phyloP scores from a whole-genome alignment of 92 coral and sea anemone species.

The Parazoanthus swiftii region DNA sequence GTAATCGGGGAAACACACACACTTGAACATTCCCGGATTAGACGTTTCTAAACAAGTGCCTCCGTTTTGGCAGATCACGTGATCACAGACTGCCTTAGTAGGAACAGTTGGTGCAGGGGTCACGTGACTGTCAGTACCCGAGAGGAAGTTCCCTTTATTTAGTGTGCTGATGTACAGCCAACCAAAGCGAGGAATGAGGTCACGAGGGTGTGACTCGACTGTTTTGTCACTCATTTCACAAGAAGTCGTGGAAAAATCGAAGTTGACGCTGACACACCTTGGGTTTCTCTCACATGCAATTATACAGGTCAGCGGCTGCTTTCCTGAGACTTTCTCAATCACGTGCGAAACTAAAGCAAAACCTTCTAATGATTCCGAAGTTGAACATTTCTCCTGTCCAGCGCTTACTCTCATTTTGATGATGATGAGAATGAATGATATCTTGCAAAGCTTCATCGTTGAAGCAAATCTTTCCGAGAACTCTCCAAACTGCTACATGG shows the following conservation, averaged over 20 bases:
- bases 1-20: not conserved
- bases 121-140: not conserved
- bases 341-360: constrained; percentile 9
- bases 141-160: not conserved
- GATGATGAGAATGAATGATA: not conserved
- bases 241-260: not conserved
- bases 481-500: not conserved
- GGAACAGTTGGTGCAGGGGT: not conserved
- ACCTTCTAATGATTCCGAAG: not conserved
- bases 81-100: constrained; percentile 1
- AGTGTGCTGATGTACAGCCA: not conserved
- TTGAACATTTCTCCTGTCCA: not conserved
- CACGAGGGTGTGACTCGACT: not conserved
- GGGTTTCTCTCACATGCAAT: constrained; percentile 1
- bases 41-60: constrained; percentile 16
- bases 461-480: not conserved
- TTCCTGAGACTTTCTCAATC: not conserved
- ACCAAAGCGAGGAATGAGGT: not conserved
- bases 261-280: constrained; percentile 12
- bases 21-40: not conserved
- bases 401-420: constrained; percentile 2
- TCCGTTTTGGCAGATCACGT: constrained; percentile 25
- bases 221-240: constrained; percentile 27
- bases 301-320: constrained; percentile 10
- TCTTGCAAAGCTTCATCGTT: not conserved